A percentile compares a stretch with the other conserved stretches of the same genome.
Evolutionary conservation across 2,888 invertebrate species (phyloP).

Genomic region (Drosophila fulvimacula): DNA sequence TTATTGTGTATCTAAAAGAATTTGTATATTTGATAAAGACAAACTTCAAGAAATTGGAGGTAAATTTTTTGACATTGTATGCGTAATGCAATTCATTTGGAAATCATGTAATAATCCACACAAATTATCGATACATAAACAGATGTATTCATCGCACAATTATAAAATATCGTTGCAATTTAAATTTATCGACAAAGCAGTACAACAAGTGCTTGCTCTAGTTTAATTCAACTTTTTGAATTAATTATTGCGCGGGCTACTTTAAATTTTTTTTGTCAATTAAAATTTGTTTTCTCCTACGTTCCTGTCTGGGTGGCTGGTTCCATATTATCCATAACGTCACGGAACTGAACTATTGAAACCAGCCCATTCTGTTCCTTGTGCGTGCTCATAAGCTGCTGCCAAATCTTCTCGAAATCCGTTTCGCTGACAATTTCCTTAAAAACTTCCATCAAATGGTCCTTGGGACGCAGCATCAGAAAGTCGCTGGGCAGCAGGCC

Average conservation of each 20-base stretch:
- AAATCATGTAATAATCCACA: background rate
- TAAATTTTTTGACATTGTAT: rapidly evolving
- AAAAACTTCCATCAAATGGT: constrained; percentile 70
- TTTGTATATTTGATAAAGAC: background rate
- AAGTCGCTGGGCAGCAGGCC: constrained; percentile 76
- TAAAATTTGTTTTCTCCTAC: background rate
- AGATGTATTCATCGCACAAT: background rate
- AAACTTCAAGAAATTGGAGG: background rate
- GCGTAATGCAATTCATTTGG: background rate
- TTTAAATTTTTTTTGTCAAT: constrained; percentile 26
- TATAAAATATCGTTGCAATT: background rate
- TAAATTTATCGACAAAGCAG: background rate
- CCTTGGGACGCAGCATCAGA: constrained; percentile 58
- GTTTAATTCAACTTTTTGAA: background rate
- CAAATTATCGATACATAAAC: background rate
- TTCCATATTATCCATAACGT: constrained; percentile 38
- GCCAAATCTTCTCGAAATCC: constrained; percentile 52
- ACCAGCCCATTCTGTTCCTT: constrained; percentile 33
- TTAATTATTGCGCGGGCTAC: constrained; percentile 2
- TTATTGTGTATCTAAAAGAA: background rate
- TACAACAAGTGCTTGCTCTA: background rate
- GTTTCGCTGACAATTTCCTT: constrained; percentile 34
- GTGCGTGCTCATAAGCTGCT: constrained; percentile 27
- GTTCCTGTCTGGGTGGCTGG: background rate
- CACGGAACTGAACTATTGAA: constrained; percentile 58